These are phyloP conservation scores for Opisthograptis luteolata DNA, from an alignment of 2,888 invertebrate genomes.

Conservation along the genomic window DNA sequence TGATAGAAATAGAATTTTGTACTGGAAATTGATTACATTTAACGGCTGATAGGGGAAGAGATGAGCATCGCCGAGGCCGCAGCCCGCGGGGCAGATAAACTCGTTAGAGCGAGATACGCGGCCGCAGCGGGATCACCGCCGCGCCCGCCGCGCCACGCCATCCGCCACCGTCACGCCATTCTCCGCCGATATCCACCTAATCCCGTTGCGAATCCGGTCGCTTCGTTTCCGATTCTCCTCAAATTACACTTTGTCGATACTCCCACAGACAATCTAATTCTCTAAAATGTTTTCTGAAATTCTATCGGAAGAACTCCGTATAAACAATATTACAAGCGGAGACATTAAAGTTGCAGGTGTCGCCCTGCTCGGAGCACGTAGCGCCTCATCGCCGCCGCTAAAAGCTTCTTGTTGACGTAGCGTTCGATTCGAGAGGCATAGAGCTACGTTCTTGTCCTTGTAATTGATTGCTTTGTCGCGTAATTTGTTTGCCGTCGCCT, in stretches of 20 bases:
- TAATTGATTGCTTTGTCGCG: slow-evolving; percentile 84
- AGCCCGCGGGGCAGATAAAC: slow-evolving; percentile 83
- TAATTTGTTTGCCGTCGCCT: slow-evolving; percentile 80
- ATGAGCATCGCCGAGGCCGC: slow-evolving; percentile 65
- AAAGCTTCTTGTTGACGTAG: slow-evolving; percentile 83
- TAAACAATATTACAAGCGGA: slow-evolving; percentile 58
- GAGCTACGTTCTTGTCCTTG: slow-evolving; percentile 72
- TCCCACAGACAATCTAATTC: slow-evolving; percentile 70
- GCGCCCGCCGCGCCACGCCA: slow-evolving; percentile 54
- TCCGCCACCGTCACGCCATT: slow-evolving; percentile 51
- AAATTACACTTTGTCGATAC: slow-evolving; percentile 77
- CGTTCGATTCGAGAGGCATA: slow-evolving; percentile 77
- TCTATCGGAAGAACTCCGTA: slow-evolving; percentile 43
- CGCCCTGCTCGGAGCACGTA: slow-evolving; percentile 63
- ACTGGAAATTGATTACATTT: slow-evolving; percentile 67
- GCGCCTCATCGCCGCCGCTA: slow-evolving; percentile 68
- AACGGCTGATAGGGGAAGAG: slow-evolving; percentile 66
- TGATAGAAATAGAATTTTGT: slow-evolving; percentile 18
- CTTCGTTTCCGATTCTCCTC: slow-evolving; percentile 71
- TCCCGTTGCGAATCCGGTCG: slow-evolving; percentile 76
- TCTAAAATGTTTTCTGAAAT: slow-evolving; percentile 68
- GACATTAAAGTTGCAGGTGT: slow-evolving; percentile 59
- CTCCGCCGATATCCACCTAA: slow-evolving; percentile 69
- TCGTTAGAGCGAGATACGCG: slow-evolving; percentile 78
- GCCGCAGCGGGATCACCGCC: slow-evolving; percentile 45